phyloP scores from a whole-genome alignment of 2,113 vertebrate species.

The Myrmecophaga tridactyla region DNA sequence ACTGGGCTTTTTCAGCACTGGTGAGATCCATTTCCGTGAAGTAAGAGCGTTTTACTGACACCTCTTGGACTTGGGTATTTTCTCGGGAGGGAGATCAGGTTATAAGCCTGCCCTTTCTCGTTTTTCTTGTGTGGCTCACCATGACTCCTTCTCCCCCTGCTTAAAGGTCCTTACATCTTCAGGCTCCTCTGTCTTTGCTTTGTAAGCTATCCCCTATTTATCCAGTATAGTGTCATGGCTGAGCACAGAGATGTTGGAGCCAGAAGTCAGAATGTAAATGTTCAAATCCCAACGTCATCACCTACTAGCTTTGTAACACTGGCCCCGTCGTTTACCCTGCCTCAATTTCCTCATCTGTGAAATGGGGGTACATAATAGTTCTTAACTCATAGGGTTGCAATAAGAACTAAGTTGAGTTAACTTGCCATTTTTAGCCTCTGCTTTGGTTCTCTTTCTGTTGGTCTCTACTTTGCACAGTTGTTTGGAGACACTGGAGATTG shows the following conservation, averaged over 20 bases:
- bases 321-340: neutral
- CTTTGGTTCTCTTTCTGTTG: neutral
- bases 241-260: neutral
- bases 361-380: no score
- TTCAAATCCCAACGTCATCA: neutral
- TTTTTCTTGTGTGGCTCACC: neutral
- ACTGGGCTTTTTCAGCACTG: neutral
- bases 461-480: neutral
- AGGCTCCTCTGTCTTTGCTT: neutral
- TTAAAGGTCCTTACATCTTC: neutral
- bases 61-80: neutral
- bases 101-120: neutral
- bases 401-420: neutral
- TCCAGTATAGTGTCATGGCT: neutral
- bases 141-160: neutral
- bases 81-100: neutral
- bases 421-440: rapidly evolving
- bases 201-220: neutral
- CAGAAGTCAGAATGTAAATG: neutral
- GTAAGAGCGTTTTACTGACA: neutral
- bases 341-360: neutral
- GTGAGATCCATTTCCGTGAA: neutral
- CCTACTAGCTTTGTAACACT: neutral
- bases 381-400: neutral
- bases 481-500: neutral